phyloP scores from a whole-genome alignment of 2,888 invertebrate genomes.

The Athrips mouffetella region DNA sequence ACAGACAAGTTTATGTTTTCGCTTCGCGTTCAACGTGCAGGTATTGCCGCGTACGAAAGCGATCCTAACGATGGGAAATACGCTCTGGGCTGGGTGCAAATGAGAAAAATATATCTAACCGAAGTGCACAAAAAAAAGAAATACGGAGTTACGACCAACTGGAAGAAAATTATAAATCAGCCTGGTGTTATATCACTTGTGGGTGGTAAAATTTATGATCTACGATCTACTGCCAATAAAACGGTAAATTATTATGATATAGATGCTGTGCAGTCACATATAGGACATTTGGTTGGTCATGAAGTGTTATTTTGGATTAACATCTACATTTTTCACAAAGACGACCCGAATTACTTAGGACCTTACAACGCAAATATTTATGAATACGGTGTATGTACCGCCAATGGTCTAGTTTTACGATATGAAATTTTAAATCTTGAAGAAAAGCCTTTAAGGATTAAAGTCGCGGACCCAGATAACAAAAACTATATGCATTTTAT shows the following conservation, averaged over 20 bases:
- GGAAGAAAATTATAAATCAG: neutral
- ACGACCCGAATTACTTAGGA: neutral
- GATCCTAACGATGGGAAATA: neutral
- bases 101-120: neutral
- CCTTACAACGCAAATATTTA: neutral
- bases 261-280: neutral
- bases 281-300: neutral
- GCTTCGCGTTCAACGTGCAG: neutral
- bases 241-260: neutral
- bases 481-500: neutral
- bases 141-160: neutral
- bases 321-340: neutral
- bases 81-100: neutral
- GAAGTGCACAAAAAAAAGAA: neutral
- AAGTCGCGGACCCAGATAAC: neutral
- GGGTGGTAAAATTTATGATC: neutral
- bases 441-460: neutral
- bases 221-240: neutral
- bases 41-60: neutral
- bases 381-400: neutral
- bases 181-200: neutral
- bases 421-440: neutral
- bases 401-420: neutral
- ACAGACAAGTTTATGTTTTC: neutral
- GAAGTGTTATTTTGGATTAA: neutral